A percentile compares a stretch with the other conserved stretches of the same genome.
phyloP scores from a whole-genome alignment of 2,113 vertebrate genomes.

The Channa argus region DNA sequence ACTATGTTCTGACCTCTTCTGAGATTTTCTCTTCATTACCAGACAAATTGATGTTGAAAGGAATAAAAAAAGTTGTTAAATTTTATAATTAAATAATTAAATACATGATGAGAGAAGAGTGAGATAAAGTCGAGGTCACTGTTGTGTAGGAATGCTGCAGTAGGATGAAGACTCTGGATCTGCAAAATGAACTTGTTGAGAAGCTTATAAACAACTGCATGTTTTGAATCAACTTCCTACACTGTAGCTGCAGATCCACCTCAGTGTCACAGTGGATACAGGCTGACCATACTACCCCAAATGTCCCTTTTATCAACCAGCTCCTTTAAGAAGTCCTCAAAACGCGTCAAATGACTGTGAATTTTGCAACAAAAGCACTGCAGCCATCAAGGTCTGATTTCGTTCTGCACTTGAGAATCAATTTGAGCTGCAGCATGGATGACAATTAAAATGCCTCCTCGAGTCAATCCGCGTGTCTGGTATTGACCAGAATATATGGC shows the following conservation, averaged over 20 bases:
- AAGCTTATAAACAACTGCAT: no score
- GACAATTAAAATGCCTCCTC: slow-evolving; percentile 74
- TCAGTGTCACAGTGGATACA: background rate
- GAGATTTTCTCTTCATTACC: slow-evolving; percentile 82
- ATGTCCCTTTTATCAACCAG: background rate
- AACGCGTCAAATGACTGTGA: slow-evolving; percentile 4
- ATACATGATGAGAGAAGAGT: slow-evolving; percentile 51
- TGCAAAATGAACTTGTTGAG: background rate
- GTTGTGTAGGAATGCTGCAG: background rate
- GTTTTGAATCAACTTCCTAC: no score
- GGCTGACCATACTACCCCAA: background rate
- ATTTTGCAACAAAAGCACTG: slow-evolving; percentile 18
- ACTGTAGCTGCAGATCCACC: background rate
- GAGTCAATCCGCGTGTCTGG: slow-evolving; percentile 62
- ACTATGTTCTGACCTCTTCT: slow-evolving; percentile 75
- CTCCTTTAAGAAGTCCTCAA: slow-evolving; percentile 4
- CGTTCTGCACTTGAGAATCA: slow-evolving; percentile 43
- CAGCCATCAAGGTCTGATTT: slow-evolving; percentile 41
- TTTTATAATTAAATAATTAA: slow-evolving; percentile 63
- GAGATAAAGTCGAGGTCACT: slow-evolving; percentile 13
- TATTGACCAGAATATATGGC: slow-evolving; percentile 78
- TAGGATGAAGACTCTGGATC: background rate
- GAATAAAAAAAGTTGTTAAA: slow-evolving; percentile 57
- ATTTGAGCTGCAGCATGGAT: slow-evolving; percentile 41
- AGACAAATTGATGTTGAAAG: slow-evolving; percentile 72